Conservation (phyloP, 2,888 invertebrate species). For the Aricia artaxerxes region DNA sequence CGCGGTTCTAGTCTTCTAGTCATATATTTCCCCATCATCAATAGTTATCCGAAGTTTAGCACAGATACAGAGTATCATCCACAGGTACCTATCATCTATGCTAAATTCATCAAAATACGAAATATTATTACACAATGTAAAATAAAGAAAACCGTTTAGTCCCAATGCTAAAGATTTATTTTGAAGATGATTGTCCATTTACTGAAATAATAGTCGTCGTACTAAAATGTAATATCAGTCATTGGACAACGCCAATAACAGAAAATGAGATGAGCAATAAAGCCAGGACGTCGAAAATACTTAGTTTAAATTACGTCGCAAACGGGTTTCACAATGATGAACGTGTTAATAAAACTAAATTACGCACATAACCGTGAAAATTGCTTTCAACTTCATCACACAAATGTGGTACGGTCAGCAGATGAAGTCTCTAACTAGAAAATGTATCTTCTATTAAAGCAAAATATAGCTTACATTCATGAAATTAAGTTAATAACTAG, state of each 20-base stretch:
- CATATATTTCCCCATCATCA: neutral
- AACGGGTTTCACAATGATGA: conserved; percentile 7
- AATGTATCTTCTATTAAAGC: neutral
- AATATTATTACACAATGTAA: too few species aligned
- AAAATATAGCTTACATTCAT: too few species aligned
- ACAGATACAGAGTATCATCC: too few species aligned
- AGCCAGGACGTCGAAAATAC: conserved; percentile 2
- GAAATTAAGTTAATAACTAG: too few species aligned
- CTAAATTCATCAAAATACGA: too few species aligned
- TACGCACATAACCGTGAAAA: conserved; percentile 14
- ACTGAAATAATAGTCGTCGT: neutral
- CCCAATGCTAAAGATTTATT: neutral
- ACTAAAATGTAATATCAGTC: neutral
- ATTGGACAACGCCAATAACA: neutral
- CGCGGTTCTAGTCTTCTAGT: neutral
- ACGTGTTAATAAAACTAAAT: conserved; percentile 19
- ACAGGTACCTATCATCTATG: too few species aligned
- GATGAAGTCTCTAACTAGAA: neutral
- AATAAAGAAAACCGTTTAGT: too few species aligned
- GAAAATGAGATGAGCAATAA: neutral
- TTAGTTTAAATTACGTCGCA: conserved; percentile 19
- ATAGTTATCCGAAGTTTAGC: neutral
- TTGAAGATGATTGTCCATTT: neutral
- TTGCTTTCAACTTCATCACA: conserved; percentile 19
- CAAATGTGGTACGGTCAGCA: neutral